phyloP scores from a whole-genome alignment of 2,888 invertebrate species.

The Drosophila quasianomalipes region DNA sequence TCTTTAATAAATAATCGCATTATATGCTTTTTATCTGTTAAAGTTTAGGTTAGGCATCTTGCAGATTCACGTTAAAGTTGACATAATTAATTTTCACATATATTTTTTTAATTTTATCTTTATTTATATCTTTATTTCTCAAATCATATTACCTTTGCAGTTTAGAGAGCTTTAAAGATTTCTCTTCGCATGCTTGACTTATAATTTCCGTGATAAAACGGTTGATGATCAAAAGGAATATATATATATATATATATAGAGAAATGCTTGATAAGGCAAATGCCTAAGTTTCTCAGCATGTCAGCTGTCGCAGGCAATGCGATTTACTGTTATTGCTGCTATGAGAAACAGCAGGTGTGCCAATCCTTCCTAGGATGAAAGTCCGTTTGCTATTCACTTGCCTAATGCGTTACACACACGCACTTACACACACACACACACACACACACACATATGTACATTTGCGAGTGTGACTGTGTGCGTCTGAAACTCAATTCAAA shows the following conservation, averaged over 20 bases:
- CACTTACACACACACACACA: neutral
- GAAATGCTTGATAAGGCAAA: slow-evolving; percentile 14
- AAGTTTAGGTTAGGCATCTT: neutral
- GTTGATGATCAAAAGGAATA: slow-evolving; percentile 12
- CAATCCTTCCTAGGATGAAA: slow-evolving; percentile 51
- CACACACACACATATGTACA: neutral
- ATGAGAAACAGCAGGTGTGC: slow-evolving; percentile 74
- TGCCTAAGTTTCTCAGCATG: slow-evolving; percentile 22
- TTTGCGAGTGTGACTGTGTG: slow-evolving; percentile 26
- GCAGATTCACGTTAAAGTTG: neutral
- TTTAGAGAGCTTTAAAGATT: neutral
- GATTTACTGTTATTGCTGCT: slow-evolving; percentile 54
- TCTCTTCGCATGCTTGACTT: slow-evolving; percentile 1
- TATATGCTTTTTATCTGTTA: neutral
- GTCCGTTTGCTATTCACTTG: slow-evolving; percentile 52
- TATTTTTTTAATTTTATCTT: neutral
- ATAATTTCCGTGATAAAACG: slow-evolving; percentile 12
- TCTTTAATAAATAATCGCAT: neutral
- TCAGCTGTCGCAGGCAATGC: slow-evolving; percentile 58
- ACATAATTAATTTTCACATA: neutral
- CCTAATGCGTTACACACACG: slow-evolving; percentile 48
- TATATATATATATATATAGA: neutral
- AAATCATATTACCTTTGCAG: neutral
- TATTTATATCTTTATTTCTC: neutral
- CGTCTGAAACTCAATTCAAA: slow-evolving; percentile 75